Conservation (phyloP, 2,888 invertebrate species). For the Hirudinaria manillensis region DNA sequence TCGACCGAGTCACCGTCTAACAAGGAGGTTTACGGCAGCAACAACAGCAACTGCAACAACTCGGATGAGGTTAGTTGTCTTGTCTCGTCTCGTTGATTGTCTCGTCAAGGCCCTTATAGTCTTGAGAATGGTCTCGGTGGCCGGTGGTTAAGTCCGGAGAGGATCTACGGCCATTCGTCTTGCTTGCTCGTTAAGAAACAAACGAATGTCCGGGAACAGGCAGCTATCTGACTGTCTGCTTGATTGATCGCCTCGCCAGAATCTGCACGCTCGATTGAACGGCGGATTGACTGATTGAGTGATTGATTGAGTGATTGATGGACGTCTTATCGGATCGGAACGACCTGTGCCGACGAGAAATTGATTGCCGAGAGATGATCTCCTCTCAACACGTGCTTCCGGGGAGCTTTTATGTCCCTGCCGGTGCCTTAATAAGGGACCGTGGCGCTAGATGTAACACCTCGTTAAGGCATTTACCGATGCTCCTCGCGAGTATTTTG, state of each 20-base stretch:
- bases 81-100: not conserved
- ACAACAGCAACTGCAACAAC: conserved; percentile 8
- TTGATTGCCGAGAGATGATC: not conserved
- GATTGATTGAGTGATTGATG: no score
- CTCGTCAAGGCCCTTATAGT: not conserved
- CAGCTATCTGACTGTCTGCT: conserved; percentile 10
- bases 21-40: conserved; percentile 9
- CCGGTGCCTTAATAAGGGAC: not conserved
- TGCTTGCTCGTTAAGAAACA: not conserved
- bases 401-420: not conserved
- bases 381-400: conserved; percentile 1
- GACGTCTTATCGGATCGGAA: no score
- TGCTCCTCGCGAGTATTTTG: not conserved
- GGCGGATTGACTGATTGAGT: no score
- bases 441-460: conserved; percentile 7
- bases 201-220: not conserved
- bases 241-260: not conserved
- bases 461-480: conserved; percentile 2
- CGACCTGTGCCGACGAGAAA: no score
- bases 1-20: not conserved
- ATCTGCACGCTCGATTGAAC: no score
- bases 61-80: not conserved
- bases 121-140: not conserved
- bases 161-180: not conserved
- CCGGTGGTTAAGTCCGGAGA: not conserved